Evolutionary conservation across 2,888 invertebrate species (phyloP).

Genomic region (Cabera pusaria): DNA sequence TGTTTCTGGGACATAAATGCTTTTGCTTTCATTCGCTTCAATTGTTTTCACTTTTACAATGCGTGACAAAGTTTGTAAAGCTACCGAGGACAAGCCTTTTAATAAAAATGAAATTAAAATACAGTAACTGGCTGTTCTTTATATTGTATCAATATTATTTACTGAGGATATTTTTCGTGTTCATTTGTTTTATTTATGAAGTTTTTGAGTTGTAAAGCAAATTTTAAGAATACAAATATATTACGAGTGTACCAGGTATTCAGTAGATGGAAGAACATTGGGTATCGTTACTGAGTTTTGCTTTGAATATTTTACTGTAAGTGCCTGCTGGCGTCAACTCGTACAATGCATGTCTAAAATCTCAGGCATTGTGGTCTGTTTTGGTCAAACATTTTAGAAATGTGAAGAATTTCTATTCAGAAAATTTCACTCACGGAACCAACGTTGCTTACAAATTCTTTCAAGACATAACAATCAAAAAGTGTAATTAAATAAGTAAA

Average conservation of each 20-base stretch:
- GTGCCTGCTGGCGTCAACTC: constrained; percentile 58
- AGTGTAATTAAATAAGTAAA: neutral
- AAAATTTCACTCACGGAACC: neutral
- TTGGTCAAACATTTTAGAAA: constrained; percentile 8
- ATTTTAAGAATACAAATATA: too few species aligned
- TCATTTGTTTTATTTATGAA: too few species aligned
- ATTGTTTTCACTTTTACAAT: constrained; percentile 47
- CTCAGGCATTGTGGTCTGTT: constrained; percentile 35
- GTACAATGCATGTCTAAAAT: constrained; percentile 57
- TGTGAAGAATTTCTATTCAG: constrained; percentile 8
- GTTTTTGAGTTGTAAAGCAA: too few species aligned
- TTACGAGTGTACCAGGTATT: constrained; percentile 43
- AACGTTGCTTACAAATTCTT: too few species aligned
- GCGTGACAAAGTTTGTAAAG: constrained; percentile 29
- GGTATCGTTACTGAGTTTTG: constrained; percentile 77
- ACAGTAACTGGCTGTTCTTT: too few species aligned
- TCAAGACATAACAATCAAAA: too few species aligned
- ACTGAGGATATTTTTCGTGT: too few species aligned
- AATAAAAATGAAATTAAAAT: constrained; percentile 34
- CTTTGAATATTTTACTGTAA: constrained; percentile 73
- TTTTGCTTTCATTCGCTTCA: constrained; percentile 60
- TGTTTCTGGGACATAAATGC: constrained; percentile 49
- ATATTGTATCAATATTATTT: too few species aligned
- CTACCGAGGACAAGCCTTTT: constrained; percentile 31
- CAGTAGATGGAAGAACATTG: constrained; percentile 50